These are phyloP conservation scores for Calyptomena viridis DNA, from an alignment of 2,113 vertebrate genomes.

Conservation along the genomic window DNA sequence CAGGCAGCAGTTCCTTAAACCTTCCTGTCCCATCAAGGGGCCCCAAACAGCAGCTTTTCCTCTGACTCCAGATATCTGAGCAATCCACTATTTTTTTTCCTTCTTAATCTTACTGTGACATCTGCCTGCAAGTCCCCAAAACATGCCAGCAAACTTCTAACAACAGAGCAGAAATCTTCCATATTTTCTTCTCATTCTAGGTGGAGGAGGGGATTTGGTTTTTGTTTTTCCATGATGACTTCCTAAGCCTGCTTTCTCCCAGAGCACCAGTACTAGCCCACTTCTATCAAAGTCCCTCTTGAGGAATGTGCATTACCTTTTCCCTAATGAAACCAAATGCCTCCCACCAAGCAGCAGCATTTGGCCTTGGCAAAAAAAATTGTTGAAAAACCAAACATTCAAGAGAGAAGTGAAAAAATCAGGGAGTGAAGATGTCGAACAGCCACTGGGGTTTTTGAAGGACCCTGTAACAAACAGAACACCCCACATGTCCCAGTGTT, in stretches of 20 bases:
- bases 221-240: neutral
- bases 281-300: neutral
- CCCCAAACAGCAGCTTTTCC: neutral
- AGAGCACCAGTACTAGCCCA: neutral
- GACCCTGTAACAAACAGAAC: neutral
- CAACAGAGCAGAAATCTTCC: neutral
- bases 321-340: neutral
- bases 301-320: neutral
- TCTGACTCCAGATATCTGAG: neutral
- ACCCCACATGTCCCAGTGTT: neutral
- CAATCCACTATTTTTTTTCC: neutral
- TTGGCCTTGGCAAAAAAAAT: neutral
- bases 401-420: neutral
- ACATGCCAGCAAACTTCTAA: neutral
- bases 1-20: neutral
- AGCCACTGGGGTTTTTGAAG: no score
- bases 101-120: neutral
- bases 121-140: neutral
- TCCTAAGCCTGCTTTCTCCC: neutral
- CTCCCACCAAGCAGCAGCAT: neutral
- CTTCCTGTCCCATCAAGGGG: neutral
- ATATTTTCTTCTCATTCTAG: neutral
- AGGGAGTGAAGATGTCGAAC: neutral
- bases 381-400: neutral
- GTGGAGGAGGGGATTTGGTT: neutral